A percentile compares a stretch with the other conserved stretches of the same genome.
These are phyloP conservation scores for Labroides dimidiatus DNA, from an alignment of 2,797 vertebrate species.

Conservation along the genomic window DNA sequence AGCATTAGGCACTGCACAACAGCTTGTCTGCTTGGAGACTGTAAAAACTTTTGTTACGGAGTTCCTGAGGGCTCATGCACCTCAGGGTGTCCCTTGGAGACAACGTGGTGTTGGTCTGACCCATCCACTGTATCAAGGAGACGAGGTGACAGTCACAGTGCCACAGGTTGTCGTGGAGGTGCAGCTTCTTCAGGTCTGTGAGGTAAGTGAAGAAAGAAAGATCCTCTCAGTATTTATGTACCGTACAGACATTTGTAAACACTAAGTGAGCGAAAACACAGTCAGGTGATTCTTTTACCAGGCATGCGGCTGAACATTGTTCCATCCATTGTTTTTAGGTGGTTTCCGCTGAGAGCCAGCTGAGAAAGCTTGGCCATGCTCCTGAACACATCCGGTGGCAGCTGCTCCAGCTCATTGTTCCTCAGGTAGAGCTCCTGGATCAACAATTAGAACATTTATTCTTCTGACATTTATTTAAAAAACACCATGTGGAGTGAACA, in stretches of 20 bases:
- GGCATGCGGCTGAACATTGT: conserved; percentile 75
- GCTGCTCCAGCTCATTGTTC: conserved; percentile 79
- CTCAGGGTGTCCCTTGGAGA: conserved; percentile 61
- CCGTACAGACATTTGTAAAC: conserved; percentile 2
- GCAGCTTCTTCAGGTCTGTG: conserved; percentile 79
- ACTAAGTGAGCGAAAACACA: conserved; percentile 13
- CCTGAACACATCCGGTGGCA: conserved; percentile 78
- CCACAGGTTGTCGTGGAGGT: conserved; percentile 84
- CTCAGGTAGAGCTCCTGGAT: conserved; percentile 83
- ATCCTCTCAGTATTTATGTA: neutral
- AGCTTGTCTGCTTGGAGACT: conserved; percentile 60
- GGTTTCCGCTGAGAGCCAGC: conserved; percentile 83
- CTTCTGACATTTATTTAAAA: neutral
- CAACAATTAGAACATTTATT: conserved; percentile 30
- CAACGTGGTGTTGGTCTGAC: conserved; percentile 61
- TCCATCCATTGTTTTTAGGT: conserved; percentile 79
- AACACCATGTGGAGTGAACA: too few relatives aligned
- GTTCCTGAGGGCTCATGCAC: conserved; percentile 73
- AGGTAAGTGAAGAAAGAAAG: neutral
- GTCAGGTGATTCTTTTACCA: conserved; percentile 64
- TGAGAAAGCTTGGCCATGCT: conserved; percentile 79
- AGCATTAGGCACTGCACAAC: conserved; percentile 63
- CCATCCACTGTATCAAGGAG: conserved; percentile 77
- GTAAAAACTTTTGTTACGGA: conserved; percentile 70
- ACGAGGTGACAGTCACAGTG: conserved; percentile 83